phyloP scores from a whole-genome alignment of 2,113 vertebrate genomes.

The Stegostoma tigrinum region DNA sequence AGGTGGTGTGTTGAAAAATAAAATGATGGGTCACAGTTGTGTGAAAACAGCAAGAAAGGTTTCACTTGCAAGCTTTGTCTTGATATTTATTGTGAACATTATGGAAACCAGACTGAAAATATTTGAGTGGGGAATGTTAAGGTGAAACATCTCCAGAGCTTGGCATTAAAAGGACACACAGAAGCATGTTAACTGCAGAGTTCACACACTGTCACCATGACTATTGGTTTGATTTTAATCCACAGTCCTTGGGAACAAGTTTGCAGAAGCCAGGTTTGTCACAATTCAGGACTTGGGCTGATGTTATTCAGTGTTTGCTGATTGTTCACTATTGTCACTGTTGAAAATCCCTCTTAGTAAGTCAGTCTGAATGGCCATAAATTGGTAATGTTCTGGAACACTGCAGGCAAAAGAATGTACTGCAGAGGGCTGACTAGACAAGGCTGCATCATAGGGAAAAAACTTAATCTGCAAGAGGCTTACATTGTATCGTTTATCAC shows the following conservation, averaged over 20 bases:
- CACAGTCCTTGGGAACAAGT: neutral
- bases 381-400: neutral
- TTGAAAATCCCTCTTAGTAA: neutral
- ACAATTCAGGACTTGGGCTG: neutral
- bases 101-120: too few relatives aligned
- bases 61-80: too few relatives aligned
- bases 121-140: too few relatives aligned
- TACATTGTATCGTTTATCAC: neutral
- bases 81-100: too few relatives aligned
- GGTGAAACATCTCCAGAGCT: too few relatives aligned
- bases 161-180: neutral
- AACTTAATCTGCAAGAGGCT: neutral
- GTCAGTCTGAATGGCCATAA: neutral
- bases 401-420: neutral
- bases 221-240: neutral
- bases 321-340: neutral
- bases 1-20: too few relatives aligned
- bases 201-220: neutral
- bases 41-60: too few relatives aligned
- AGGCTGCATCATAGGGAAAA: neutral
- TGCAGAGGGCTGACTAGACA: neutral
- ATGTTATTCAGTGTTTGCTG: neutral
- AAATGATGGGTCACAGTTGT: too few relatives aligned
- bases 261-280: neutral
- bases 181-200: neutral